Base-by-base conservation (phyloP, 2,888 invertebrate genomes). In the Spicauda simplicius region DNA sequence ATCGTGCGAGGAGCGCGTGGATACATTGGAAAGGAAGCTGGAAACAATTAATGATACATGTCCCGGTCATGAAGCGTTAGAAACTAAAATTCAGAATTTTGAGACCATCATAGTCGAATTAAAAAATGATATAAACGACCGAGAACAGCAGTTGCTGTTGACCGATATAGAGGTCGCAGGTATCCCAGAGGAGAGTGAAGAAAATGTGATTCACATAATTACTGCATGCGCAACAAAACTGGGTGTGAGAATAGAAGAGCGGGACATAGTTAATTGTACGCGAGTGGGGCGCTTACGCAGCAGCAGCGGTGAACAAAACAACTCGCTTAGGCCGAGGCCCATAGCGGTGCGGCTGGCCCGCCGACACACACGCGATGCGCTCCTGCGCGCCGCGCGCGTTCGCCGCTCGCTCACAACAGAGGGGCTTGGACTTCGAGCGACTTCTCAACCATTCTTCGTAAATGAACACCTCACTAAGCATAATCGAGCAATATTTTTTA, bases 111-210 rank as follows among this genome's bases (percentile, higher is more conserved):
- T 69, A n/a, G 18, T 18, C 5, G 7, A 48, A 0, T 45, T 71
- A 5, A 48, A 63, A 63, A 19, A 18, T 7, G 61, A 72, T 10
- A 7, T 72, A 4, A 69, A 71, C 33, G 70, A 69, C 18, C 63
- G 69, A 7, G 72, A 73, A 1, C 72, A 72, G 30, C 66, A 68
- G 2, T 16, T 58, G 0, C 30, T 72, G 19, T 18, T 63, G 5
- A 73, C 58, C 11, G 71, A 73, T 30, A 16, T 73, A 7, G 71
- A 70, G 11, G 66, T 73, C 3, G 41, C 69, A 1, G 68, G 70
- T 2, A 19, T 73, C 19, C 70, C 70, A 0, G 73, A 72, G 48
- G 60, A 58, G 3, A 55, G 30, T 8, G 61, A 25, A 0, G 73
- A 73, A 19, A 69, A 63, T 33, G 20, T 67, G 0, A 5, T 56